These are phyloP conservation scores for roundworm (Caenorhabditis elegans) DNA, from an alignment of 1,140 invertebrate species.

Conservation along the genomic window DNA sequence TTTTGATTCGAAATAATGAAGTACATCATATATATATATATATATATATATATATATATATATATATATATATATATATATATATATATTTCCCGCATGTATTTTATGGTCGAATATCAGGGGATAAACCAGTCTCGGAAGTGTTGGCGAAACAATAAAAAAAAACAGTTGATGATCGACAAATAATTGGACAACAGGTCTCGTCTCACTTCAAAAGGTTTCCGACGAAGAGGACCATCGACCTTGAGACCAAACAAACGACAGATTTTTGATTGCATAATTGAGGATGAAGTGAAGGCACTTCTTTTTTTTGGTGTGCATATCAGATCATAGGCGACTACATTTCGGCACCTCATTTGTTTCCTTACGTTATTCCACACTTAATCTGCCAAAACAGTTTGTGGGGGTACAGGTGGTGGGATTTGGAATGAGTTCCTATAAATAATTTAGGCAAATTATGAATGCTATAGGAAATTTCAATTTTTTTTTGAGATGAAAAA, in stretches of 20 bases:
- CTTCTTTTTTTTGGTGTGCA: background rate
- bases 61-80: too few species aligned
- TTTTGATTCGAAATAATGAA: too few species aligned
- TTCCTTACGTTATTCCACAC: background rate
- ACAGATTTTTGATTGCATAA: slow-evolving; percentile 24
- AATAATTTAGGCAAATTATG: too few species aligned
- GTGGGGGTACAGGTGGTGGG: too few species aligned
- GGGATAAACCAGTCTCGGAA: background rate
- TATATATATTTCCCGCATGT: background rate
- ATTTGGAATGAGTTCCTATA: too few species aligned
- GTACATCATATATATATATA: too few species aligned
- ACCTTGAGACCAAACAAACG: slow-evolving; percentile 11
- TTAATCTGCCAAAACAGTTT: too few species aligned
- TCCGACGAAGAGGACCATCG: background rate
- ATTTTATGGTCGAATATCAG: background rate
- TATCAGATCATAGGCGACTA: slow-evolving; percentile 7
- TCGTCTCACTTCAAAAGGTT: background rate
- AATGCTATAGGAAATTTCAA: too few species aligned
- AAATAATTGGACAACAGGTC: slow-evolving; percentile 25
- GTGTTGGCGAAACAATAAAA: slow-evolving; percentile 23
- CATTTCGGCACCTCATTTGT: background rate
- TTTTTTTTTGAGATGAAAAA: too few species aligned
- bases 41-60: too few species aligned
- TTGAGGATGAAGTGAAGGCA: background rate
- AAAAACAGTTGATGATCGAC: background rate